Evolutionary conservation across 2,888 invertebrate genomes (phyloP).

Genomic region (Tachina grossa): DNA sequence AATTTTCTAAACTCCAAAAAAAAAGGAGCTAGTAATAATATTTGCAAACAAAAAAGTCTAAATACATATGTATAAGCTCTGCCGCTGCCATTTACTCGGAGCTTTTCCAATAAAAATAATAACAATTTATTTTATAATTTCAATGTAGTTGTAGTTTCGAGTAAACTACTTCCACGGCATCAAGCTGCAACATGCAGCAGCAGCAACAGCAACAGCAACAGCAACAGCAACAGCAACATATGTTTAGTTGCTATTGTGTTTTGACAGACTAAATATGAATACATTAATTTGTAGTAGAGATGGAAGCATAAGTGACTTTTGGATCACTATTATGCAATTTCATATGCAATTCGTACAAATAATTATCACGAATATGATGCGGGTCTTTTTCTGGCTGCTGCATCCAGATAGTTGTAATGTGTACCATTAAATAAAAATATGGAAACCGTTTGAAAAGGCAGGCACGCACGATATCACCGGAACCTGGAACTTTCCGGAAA

Average conservation of each 20-base stretch:
- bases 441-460: no score
- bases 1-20: neutral
- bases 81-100: conserved; percentile 1
- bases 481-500: no score
- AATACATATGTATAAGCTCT: no score
- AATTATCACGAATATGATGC: no score
- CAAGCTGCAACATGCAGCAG: conserved; percentile 22
- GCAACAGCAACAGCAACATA: conserved; percentile 38
- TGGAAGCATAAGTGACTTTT: neutral
- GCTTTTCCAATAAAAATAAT: conserved; percentile 58
- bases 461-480: no score
- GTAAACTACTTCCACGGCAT: neutral
- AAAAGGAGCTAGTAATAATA: neutral
- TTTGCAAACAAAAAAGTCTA: neutral
- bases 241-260: conserved; percentile 18
- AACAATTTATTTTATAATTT: conserved; percentile 59
- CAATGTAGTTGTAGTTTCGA: conserved; percentile 13
- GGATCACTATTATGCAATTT: neutral
- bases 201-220: conserved; percentile 37
- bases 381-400: no score
- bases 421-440: no score
- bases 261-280: conserved; percentile 14
- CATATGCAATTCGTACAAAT: no score
- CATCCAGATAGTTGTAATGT: no score
- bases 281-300: conserved; percentile 4